Conservation (phyloP, 2,113 vertebrate species). For the Paradoxurus hermaphroditus region DNA sequence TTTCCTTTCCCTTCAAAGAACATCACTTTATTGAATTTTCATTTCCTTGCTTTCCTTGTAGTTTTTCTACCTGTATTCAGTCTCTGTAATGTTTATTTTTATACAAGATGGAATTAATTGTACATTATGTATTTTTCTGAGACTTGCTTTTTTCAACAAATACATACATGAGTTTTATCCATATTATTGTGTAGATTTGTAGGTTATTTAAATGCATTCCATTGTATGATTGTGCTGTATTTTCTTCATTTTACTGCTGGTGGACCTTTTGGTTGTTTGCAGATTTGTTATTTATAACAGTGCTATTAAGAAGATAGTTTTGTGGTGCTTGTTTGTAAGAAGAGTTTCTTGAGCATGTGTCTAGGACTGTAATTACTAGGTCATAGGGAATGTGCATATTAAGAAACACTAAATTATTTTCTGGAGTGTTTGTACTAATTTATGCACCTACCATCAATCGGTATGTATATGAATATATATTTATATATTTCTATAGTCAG, state of each 20-base stretch:
- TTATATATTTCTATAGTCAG: not conserved
- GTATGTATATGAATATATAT: not conserved
- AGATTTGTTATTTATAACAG: not conserved
- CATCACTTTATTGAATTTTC: not conserved
- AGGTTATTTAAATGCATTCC: not conserved
- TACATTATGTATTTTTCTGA: conserved; percentile 19
- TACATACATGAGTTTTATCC: not conserved
- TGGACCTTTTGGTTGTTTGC: not conserved
- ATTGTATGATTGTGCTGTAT: not conserved
- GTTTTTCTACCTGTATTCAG: not conserved
- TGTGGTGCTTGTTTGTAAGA: not conserved
- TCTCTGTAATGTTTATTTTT: conserved; percentile 9
- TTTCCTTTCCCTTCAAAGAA: not conserved
- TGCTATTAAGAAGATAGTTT: not conserved
- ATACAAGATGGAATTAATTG: conserved; percentile 42
- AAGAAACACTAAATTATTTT: conserved; percentile 7
- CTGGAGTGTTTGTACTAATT: not conserved
- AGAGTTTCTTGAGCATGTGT: not conserved
- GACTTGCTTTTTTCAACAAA: conserved; percentile 11
- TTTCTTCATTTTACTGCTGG: not conserved
- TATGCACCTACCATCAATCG: not conserved
- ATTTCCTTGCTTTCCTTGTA: not conserved
- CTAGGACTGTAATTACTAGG: not conserved
- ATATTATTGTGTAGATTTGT: not conserved
- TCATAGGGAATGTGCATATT: not conserved